These are phyloP conservation scores for Trichopoda pennipes DNA, from an alignment of 2,888 invertebrate genomes.

Conservation along the genomic window DNA sequence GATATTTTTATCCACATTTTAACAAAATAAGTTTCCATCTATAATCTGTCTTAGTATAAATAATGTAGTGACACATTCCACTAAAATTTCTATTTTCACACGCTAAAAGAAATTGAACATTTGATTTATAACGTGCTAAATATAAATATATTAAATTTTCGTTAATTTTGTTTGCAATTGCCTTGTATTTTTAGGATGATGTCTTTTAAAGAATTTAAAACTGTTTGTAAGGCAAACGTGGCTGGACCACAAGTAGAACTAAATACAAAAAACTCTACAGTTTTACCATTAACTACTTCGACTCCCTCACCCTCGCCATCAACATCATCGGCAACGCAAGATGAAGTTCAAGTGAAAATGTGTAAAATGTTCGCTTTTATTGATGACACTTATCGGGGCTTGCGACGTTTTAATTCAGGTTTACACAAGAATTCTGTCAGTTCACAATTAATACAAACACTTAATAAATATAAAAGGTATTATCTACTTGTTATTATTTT, in stretches of 20 bases:
- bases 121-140: too few species aligned
- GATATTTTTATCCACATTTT: background rate
- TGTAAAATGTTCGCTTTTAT: conserved; percentile 49
- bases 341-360: conserved; percentile 18
- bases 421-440: conserved; percentile 21
- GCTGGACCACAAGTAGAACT: conserved; percentile 41
- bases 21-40: background rate
- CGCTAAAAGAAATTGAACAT: too few species aligned
- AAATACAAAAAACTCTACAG: background rate
- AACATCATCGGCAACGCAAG: conserved; percentile 4
- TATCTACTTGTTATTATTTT: background rate
- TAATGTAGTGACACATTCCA: background rate
- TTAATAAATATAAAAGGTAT: conserved; percentile 64
- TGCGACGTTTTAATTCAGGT: conserved; percentile 32
- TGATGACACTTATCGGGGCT: conserved; percentile 47
- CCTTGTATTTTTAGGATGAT: conserved; percentile 38
- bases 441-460: conserved; percentile 35
- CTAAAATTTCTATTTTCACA: too few species aligned
- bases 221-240: conserved; percentile 25
- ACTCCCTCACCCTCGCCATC: conserved; percentile 2
- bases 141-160: background rate
- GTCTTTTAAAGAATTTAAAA: conserved; percentile 38
- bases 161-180: background rate
- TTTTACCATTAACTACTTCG: background rate
- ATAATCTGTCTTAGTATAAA: background rate